Base-by-base conservation (phyloP, 1,140 invertebrate species). In the Probaryconus sp. region DNA sequence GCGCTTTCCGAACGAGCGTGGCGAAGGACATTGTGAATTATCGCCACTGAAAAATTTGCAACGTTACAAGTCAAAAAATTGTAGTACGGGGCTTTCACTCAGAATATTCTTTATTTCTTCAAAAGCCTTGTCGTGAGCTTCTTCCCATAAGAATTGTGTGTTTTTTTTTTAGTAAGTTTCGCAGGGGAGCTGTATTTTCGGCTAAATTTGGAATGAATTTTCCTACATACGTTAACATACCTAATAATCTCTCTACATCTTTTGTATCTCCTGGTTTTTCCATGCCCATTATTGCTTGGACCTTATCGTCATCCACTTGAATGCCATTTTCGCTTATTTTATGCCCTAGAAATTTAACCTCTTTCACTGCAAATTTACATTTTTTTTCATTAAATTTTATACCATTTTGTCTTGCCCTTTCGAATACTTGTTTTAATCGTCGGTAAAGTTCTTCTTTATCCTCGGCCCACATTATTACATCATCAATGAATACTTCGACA, bases 121-220 rank as follows among this genome's bases (percentile, higher is more conserved):
- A n/a, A n/a, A n/a, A n/a, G n/a, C n/a, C n/a, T n/a, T n/a, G n/a
- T n/a, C n/a, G n/a, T n/a, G n/a, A n/a, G n/a, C n/a, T n/a, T n/a
- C n/a, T n/a, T n/a, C n/a, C n/a, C n/a, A n/a, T n/a, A n/a, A n/a
- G n/a, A n/a, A n/a, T n/a, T n/a, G n/a, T n/a, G n/a, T n/a, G n/a
- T n/a, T n/a, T n/a, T n/a, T 30, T 3, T 9, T 9, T 3, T 5
- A 5, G 3, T 5, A 30, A n/a, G 7, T 2, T 3, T 30, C 28
- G 3, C 3, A 30, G 3, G 3, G 3, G 48, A 6, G 51, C 26
- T 28, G 79, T 72, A 16, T 48, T 31, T 20, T 77, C 45, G 9
- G 82, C 77, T 10, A 84, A 48, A 61, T 83, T 81, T 45, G 71
- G 67, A 26, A 85, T 78, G 37, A 82, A 85, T 58, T 55, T 78